Evolutionary conservation across 1,140 invertebrate species (phyloP), one percentile per base, ranked within the genome.

Genomic region (Ephestia elutella): DNA sequence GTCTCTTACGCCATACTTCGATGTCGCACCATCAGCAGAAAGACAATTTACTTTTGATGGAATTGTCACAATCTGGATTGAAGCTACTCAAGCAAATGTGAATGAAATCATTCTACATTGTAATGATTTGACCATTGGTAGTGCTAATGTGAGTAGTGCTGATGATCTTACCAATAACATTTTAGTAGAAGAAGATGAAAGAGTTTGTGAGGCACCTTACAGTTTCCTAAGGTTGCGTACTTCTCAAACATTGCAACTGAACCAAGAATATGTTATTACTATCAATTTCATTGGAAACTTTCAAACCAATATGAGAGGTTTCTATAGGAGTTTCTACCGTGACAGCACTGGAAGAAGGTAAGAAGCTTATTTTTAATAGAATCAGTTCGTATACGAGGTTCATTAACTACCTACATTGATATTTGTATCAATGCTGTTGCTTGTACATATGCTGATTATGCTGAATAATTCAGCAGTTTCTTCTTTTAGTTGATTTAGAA

Each of bases 31-130:
- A n/a, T 18, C 56, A 7, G 81, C 83, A 30, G 63, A 69, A 0
- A 78, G 80, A 32, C 80, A 87, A 28, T 93, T 93, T 61, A 89
- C 82, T 4, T 93, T 94, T 67, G 71, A 89, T 17, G 93, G 93
- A 15, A 73, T 85, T 61, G 91, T 92, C 0, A 76, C 63, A 5
- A 93, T 94, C 35, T 74, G 80, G 18, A 63, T 87, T 2, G 60
- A 56, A 0, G 58, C 87, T 0, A 74, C 56, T 0, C 28, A 57
- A 21, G 53, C 44, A 3, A 81, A 84, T 62, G 66, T 90, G 0
- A 72, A 15, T 9, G 50, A 75, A 57, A 77, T 96, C 18, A 91
- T 91, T 0, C 71, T 96, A 8, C 94, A 96, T 66, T 89, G 90
- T 0, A 91, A 91, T 60, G 89, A 91, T 54, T 65, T 95, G 3